phyloP scores from a whole-genome alignment of 2,888 invertebrate species.

The Dolichomitus sp. region DNA sequence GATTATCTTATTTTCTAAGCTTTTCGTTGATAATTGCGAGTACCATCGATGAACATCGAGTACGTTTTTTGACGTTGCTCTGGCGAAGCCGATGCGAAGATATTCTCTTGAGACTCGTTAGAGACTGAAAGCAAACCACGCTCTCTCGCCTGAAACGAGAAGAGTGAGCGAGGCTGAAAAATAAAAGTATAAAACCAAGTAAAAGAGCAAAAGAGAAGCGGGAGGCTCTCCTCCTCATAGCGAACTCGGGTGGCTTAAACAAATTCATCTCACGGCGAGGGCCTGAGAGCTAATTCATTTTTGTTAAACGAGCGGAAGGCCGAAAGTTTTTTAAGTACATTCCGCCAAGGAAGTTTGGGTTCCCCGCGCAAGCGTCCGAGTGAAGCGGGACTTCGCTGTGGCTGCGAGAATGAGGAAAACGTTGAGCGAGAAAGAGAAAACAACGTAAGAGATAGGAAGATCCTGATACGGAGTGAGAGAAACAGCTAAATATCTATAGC shows the following conservation, averaged over 20 bases:
- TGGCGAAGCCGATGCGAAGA: conserved; percentile 1
- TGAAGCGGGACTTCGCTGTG: conserved; percentile 1
- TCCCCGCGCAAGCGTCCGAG: conserved; percentile 46
- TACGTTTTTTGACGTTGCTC: background rate
- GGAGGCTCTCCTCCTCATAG: conserved; percentile 58
- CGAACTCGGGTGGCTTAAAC: conserved; percentile 74
- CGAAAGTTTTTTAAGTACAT: conserved; percentile 82
- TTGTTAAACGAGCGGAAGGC: conserved; percentile 80
- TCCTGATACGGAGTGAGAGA: conserved; percentile 23
- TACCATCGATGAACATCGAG: background rate
- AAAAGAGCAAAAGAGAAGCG: conserved; percentile 60
- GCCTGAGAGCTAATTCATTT: conserved; percentile 80
- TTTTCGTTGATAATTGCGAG: conserved; percentile 18
- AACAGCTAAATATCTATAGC: conserved; percentile 36
- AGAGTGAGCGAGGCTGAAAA: conserved; percentile 30
- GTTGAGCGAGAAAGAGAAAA: background rate
- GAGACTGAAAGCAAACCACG: conserved; percentile 37
- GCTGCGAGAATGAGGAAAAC: conserved; percentile 5
- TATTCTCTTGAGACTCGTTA: conserved; percentile 57
- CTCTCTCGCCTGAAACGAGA: conserved; percentile 59
- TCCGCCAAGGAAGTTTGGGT: conserved; percentile 65
- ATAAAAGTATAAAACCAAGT: conserved; percentile 45
- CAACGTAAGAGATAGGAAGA: conserved; percentile 39
- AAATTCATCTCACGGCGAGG: conserved; percentile 77
- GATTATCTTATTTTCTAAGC: conserved; percentile 7